Base-by-base conservation (phyloP, 2,797 vertebrate genomes). In the Neostethus bicornis region DNA sequence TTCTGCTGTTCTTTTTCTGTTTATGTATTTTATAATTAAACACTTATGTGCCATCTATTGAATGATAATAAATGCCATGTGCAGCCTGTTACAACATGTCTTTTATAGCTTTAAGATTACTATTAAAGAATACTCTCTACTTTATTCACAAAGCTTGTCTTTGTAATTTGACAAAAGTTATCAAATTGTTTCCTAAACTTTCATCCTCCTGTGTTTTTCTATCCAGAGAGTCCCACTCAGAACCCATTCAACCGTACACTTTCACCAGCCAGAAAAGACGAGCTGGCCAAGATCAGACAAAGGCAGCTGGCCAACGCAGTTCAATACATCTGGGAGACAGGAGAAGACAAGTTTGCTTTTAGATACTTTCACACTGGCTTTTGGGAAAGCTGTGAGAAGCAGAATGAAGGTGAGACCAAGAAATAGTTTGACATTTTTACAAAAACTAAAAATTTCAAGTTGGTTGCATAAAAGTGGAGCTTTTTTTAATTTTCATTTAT, bases 331-430 rank as follows among this genome's bases (percentile, higher is more conserved):
- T 95, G 93, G 93, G 94, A 95, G 85, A 94, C 93, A 0, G 93
- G 94, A 17, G 93, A 95, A 61, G 94, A 95, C 86, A 94, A 93
- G 70, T 95, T 90, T 46, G 87, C 90, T 19, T 93, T 93, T 35
- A 87, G 92, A 79, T 94, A 93, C 69, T 95, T 95, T 66, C 94
- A 94, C 85, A 94, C 93, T 0, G 94, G 94, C 39, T 95, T 94
- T 83, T 95, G 94, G 94, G 87, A 92, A 47, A 94, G 93, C 59
- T 95, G 94, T 64, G 94, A 94, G 81, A 92, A 90, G 68, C 92
- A 93, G 74, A 87, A 56, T 6, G 92, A 93, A 31, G 93, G 93
- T 94, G 85, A 87, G 85, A 49, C 5, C 17, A 17, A 20, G 12
- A 49, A 49, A 2, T 25, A 38, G 20, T n/a, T 23, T 0, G 7